phyloP scores from a whole-genome alignment of 1,140 invertebrate genomes.

The Drosophila parabipectinata region DNA sequence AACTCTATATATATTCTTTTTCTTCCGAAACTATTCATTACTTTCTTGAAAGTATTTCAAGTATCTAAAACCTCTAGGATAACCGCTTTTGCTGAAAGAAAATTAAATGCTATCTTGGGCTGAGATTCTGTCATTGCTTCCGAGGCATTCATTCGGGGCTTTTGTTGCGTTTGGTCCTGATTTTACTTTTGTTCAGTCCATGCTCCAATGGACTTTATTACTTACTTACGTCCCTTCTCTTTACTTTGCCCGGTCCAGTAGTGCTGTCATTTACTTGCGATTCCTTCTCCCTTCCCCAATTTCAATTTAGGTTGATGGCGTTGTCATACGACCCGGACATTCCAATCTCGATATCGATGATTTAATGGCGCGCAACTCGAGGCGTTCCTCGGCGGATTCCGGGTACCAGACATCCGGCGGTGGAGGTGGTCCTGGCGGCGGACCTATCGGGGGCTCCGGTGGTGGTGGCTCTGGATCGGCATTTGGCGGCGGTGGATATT shows the following conservation, averaged over 20 bases:
- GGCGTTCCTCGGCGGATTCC: conserved; percentile 71
- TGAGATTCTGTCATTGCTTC: conserved; percentile 19
- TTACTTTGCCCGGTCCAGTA: conserved; percentile 25
- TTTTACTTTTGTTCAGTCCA: conserved; percentile 6
- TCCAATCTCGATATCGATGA: conserved; percentile 87
- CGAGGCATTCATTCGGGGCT: conserved; percentile 20
- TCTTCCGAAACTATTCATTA: background rate
- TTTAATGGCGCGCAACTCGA: conserved; percentile 84
- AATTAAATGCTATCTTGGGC: conserved; percentile 5
- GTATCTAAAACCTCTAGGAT: background rate
- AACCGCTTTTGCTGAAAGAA: background rate
- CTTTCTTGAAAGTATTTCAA: background rate
- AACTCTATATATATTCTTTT: background rate
- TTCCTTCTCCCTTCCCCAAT: conserved; percentile 45
- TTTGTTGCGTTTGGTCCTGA: conserved; percentile 22
- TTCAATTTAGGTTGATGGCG: conserved; percentile 84
- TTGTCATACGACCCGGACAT: conserved; percentile 84
- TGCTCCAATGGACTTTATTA: conserved; percentile 68
- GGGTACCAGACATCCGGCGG: conserved; percentile 57
- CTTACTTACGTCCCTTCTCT: conserved; percentile 49
- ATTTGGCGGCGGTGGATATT: conserved; percentile 62
- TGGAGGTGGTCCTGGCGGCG: conserved; percentile 14
- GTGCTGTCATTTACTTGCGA: conserved; percentile 47
- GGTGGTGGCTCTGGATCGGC: conserved; percentile 52
- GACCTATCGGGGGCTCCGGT: conserved; percentile 21